Base-by-base conservation (phyloP, 2,113 vertebrate species). In the Gymnarchus niloticus region DNA sequence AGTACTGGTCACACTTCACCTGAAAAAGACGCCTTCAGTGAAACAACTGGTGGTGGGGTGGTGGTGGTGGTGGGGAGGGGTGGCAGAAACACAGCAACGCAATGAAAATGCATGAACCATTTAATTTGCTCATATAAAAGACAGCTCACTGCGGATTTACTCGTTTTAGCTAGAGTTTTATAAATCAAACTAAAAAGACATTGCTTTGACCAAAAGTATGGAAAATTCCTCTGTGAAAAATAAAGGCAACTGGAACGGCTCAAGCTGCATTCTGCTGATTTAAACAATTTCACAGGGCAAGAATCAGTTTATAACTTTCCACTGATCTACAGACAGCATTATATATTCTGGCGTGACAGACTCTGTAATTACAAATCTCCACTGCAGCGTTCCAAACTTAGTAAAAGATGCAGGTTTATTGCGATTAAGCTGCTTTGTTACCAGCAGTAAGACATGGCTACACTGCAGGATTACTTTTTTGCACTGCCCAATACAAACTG, bases 1-100 rank as follows among this genome's bases (percentile, higher is more conserved):
- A 99, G 87, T 99, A 99, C 9, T 99, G 98, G 93, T 99, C 98
- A 94, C 98, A 99, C 89, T 99, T 99, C 57, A 99, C 97, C 98
- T 99, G 92, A 0, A 93, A 90, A 46, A 89, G 85, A 92, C 0
- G 91, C 59, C 46, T 23, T 3, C 28, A 84, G 21, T 73, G 23
- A 88, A 65, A n/a, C 49, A 14, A 88, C 86, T 87, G 87, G n/a
- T 84, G 21, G 33, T 54, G 52, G 3, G 25, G 33, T 12, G 19
- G 44, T 37, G 21, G 44, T 8, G 73, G 44, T 28, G 73, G 1
- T 8, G 10, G n/a, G n/a, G n/a, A n/a, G n/a, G n/a, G n/a, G n/a
- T n/a, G n/a, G n/a, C 77, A 2, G 17, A 83, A 56, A 59, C 25
- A 61, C 52, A 83, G 88, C 41, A 84, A n/a, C 25, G 83, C 28